Percentiles rank a stretch among this genome's conserved stretches.
phyloP scores from a whole-genome alignment of 2,113 vertebrate species.

The Hyperopisus bebe region DNA sequence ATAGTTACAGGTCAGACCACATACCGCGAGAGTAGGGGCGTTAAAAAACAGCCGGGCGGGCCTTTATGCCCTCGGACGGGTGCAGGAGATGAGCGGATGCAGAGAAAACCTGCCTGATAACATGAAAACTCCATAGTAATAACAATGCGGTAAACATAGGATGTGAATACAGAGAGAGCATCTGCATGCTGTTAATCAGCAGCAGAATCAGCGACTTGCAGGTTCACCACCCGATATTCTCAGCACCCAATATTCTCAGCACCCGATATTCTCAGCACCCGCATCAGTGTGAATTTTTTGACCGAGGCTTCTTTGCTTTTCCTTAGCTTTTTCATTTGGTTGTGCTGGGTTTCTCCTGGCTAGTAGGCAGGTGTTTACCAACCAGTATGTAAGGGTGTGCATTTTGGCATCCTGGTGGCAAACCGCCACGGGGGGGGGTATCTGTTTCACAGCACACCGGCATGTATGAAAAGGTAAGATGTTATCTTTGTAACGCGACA shows the following conservation, averaged over 20 bases:
- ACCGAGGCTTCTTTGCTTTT: not conserved
- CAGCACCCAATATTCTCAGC: not conserved
- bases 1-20: not conserved
- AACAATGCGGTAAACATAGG: not conserved
- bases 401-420: not conserved
- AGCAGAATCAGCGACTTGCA: not conserved
- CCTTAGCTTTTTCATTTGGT: not conserved
- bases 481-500: not conserved
- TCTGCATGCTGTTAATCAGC: not conserved
- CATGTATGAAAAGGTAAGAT: not conserved
- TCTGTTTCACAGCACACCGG: not conserved
- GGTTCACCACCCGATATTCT: not conserved
- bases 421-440: not conserved
- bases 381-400: not conserved
- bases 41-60: not conserved
- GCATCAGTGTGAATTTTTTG: not conserved
- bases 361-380: not conserved
- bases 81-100: not conserved
- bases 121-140: not conserved
- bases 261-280: not conserved
- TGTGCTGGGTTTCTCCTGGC: not conserved
- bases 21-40: not conserved
- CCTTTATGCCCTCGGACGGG: not conserved
- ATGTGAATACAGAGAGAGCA: not conserved
- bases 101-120: not conserved